Evolutionary conservation across 1,140 invertebrate genomes (phyloP).

Genomic region (Gryllus bimaculatus): DNA sequence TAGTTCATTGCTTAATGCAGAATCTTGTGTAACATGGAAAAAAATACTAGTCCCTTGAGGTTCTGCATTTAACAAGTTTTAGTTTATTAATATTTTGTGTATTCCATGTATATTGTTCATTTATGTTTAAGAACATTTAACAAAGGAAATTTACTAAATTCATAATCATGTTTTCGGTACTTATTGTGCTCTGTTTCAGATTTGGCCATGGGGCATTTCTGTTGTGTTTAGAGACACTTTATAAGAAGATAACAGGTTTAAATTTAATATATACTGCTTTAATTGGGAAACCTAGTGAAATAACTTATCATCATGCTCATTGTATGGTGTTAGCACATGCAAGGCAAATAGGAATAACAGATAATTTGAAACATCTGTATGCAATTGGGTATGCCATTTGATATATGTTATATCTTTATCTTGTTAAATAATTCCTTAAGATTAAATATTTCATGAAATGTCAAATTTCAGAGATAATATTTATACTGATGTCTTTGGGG

Average conservation of each 20-base stretch:
- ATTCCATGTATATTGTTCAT: too few species aligned
- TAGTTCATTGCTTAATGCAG: too few species aligned
- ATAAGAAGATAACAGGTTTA: conserved; percentile 54
- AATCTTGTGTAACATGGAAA: too few species aligned
- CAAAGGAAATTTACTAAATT: too few species aligned
- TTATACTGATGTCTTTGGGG: conserved; percentile 50
- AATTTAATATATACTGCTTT: conserved; percentile 50
- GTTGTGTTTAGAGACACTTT: conserved; percentile 52
- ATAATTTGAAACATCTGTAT: conserved; percentile 44
- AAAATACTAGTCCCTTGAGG: too few species aligned
- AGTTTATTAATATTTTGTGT: too few species aligned
- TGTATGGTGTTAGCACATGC: conserved; percentile 45
- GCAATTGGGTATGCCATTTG: conserved; percentile 45
- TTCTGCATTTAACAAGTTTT: too few species aligned
- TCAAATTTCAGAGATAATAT: conserved; percentile 43
- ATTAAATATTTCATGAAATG: neutral
- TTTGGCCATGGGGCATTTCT: conserved; percentile 62
- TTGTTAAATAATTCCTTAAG: neutral
- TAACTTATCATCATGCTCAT: conserved; percentile 56
- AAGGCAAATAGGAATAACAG: conserved; percentile 37
- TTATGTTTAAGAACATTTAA: too few species aligned
- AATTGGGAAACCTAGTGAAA: conserved; percentile 55
- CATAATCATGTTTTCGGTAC: too few species aligned
- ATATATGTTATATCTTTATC: neutral
- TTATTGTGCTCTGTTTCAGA: conserved; percentile 27